Percentiles rank a stretch among this genome's conserved stretches.
These are phyloP conservation scores for Lydus trimaculatus DNA, from an alignment of 2,888 invertebrate genomes.

Conservation along the genomic window DNA sequence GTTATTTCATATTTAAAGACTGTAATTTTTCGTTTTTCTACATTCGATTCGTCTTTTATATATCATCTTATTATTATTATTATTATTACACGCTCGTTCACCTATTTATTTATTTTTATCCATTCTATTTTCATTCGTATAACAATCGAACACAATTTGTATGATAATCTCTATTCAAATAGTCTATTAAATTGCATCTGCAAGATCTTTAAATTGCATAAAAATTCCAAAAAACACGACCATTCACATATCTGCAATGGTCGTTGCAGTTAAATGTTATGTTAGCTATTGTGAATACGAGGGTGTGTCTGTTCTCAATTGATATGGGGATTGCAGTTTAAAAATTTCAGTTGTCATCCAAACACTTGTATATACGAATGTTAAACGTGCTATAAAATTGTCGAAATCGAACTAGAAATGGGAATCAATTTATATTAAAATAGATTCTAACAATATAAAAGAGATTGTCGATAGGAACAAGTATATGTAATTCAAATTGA, in stretches of 20 bases:
- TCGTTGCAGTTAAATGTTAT: slow-evolving; percentile 1
- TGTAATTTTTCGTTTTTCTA: slow-evolving; percentile 8
- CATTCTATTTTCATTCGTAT: slow-evolving; percentile 12
- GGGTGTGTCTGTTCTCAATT: slow-evolving; percentile 6
- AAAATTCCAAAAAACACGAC: not conserved
- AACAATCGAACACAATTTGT: not conserved
- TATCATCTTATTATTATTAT: slow-evolving; percentile 17
- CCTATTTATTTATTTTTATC: slow-evolving; percentile 11
- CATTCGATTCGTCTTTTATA: not conserved
- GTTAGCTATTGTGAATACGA: slow-evolving; percentile 14
- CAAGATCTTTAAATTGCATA: not conserved
- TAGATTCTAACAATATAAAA: not conserved
- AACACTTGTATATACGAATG: not conserved
- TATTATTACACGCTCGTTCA: slow-evolving; percentile 16
- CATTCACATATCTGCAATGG: not conserved
- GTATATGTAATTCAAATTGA: not conserved
- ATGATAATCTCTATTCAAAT: not conserved
- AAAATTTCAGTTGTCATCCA: not conserved
- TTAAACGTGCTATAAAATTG: not conserved
- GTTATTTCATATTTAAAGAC: not conserved
- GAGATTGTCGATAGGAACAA: too few relatives aligned
- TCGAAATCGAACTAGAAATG: not conserved
- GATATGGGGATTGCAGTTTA: slow-evolving; percentile 8
- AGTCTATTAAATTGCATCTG: not conserved
- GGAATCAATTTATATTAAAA: not conserved